phyloP scores from a whole-genome alignment of 2,113 vertebrate species.

The Chroicocephalus ridibundus region DNA sequence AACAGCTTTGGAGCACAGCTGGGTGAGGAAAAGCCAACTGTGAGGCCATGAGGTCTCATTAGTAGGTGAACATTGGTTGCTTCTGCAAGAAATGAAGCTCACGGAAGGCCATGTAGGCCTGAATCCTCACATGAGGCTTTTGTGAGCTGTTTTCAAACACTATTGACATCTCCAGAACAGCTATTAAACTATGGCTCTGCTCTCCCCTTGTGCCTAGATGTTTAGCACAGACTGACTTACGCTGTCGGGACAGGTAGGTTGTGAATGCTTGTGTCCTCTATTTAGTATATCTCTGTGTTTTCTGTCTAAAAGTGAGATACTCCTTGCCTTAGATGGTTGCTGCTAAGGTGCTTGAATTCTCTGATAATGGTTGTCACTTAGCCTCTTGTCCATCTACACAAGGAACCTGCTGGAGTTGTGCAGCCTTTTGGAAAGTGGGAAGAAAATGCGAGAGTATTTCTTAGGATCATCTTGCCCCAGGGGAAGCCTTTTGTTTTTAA shows the following conservation, averaged over 20 bases:
- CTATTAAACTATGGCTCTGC: neutral
- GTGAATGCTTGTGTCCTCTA: neutral
- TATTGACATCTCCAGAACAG: fast-evolving
- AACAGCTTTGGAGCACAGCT: neutral
- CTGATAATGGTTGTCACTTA: neutral
- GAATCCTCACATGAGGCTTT: neutral
- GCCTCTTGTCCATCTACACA: no score
- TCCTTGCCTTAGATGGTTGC: neutral
- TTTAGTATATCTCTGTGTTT: neutral
- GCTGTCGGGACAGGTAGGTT: neutral
- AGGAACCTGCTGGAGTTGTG: neutral
- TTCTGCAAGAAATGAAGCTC: neutral
- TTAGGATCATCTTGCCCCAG: neutral
- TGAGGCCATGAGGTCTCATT: neutral
- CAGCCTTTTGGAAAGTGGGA: neutral
- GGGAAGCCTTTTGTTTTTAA: neutral
- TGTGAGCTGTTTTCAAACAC: neutral
- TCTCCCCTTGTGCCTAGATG: neutral
- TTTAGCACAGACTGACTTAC: neutral
- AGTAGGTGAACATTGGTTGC: neutral
- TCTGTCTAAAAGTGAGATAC: neutral
- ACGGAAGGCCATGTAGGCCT: neutral
- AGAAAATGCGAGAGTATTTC: neutral
- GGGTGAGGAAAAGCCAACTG: neutral
- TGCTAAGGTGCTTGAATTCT: neutral